A percentile compares a stretch with the other conserved stretches of the same genome.
Evolutionary conservation across 2,888 invertebrate genomes (phyloP).

Genomic region (Ischnus inquisitorius): DNA sequence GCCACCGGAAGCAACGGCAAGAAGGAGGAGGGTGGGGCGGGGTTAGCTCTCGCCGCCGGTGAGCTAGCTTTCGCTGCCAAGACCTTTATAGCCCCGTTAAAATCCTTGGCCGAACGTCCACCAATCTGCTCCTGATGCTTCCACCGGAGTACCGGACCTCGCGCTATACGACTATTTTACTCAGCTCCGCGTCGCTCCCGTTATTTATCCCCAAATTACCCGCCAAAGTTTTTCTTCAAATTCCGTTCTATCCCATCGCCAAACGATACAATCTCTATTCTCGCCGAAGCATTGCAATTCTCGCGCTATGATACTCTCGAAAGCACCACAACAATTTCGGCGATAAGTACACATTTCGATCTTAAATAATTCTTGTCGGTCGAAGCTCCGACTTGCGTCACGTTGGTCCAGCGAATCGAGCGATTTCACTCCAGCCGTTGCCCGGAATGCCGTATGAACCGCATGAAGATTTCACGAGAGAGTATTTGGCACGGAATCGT

Average conservation of each 20-base stretch:
- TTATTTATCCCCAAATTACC: constrained; percentile 18
- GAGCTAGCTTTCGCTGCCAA: constrained; percentile 25
- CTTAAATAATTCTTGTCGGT: background rate
- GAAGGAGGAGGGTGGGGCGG: background rate
- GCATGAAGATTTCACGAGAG: background rate
- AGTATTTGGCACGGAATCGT: constrained; percentile 2
- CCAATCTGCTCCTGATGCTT: constrained; percentile 22
- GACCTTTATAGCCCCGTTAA: constrained; percentile 67
- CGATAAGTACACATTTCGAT: too few relatives aligned
- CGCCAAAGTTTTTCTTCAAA: constrained; percentile 13
- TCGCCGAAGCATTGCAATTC: background rate
- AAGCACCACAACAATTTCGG: too few relatives aligned
- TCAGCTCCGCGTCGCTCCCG: background rate
- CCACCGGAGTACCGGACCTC: constrained; percentile 11
- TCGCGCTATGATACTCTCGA: background rate
- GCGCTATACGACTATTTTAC: constrained; percentile 7
- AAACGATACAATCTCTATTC: background rate
- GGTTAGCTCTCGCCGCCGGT: constrained; percentile 1
- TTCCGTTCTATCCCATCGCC: background rate
- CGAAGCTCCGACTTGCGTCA: background rate
- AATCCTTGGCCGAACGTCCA: constrained; percentile 54
- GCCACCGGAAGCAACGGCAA: constrained; percentile 70
- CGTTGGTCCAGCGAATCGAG: background rate
- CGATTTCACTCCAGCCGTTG: background rate
- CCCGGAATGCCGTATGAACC: background rate